Evolutionary conservation across 2,888 invertebrate genomes (phyloP), one percentile per base, ranked within the genome.

Genomic region (Digitonthophagus gazella): DNA sequence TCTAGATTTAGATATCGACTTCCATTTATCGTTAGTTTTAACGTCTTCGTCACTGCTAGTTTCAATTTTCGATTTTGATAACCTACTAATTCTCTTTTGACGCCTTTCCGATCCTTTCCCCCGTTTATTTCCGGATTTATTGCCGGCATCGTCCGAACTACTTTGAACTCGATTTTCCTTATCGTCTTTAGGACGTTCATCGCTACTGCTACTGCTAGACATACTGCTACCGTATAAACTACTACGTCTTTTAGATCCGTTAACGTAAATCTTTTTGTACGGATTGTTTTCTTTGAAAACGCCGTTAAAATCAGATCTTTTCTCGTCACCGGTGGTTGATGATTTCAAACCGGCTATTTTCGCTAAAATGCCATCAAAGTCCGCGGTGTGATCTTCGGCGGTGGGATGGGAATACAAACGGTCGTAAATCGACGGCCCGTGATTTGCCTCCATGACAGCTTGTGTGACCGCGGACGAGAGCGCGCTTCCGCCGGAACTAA

Each of bases 391-490:
- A 78, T 90, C 90, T 69, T 89, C 86, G 15, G 90, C 88, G 28
- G 76, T 76, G 22, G 58, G 67, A 78, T 92, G 90, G 15, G 95
- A 95, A 81, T 95, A 96, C 69, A 95, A 84, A 73, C 90, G 89
- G 80, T 96, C 96, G 79, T 96, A 96, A 74, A 96, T 91, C 56
- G 93, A 93, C 57, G 95, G 93, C 0, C 95, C 95, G 80, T 95
- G 95, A 82, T 96, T 95, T 11, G 95, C 95, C 78, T 93, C 92
- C 71, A 93, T 87, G 14, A 96, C 92, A 6, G 95, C 94, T 71
- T 84, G 85, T 15, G 87, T 87, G 2, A 88, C 85, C 56, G 87
- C 84, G 18, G 85, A 82, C 2, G 82, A 78, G 15, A 71, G 65
- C 58, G 64, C 69, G 58, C 67, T 66, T 58, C 57, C 58, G 15